phyloP scores from a whole-genome alignment of 92 coral and sea anemone species.

The Actinostola sp. region DNA sequence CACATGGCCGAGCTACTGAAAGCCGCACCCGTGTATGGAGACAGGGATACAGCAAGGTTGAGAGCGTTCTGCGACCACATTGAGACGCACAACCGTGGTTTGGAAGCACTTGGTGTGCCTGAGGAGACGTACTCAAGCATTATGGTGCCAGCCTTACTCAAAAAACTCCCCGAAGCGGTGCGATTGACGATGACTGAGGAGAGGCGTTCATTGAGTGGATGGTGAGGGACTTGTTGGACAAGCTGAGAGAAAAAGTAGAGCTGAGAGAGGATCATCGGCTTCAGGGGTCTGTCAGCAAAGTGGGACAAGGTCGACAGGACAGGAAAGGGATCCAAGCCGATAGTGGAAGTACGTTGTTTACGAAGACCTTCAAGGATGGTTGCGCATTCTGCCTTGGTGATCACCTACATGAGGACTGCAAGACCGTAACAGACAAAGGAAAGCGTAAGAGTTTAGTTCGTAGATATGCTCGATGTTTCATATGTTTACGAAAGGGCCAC shows the following conservation, averaged over 20 bases:
- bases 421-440: constrained; percentile 6
- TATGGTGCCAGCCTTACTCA: constrained; percentile 49
- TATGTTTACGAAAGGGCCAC: constrained; percentile 54
- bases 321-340: not conserved
- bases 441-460: not conserved
- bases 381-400: constrained; percentile 51
- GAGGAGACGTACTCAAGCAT: constrained; percentile 35
- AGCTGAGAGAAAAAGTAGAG: constrained; percentile 47
- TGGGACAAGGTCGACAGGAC: not conserved
- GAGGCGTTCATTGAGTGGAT: constrained; percentile 43
- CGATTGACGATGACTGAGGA: constrained; percentile 53
- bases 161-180: constrained; percentile 48
- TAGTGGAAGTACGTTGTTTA: not conserved
- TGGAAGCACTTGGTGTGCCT: constrained; percentile 43
- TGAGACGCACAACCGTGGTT: constrained; percentile 42
- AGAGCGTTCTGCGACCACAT: constrained; percentile 24
- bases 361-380: constrained; percentile 2
- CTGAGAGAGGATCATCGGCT: constrained; percentile 49
- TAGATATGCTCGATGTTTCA: constrained; percentile 26
- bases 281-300: not conserved
- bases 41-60: constrained; percentile 43
- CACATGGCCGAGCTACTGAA: constrained; percentile 49
- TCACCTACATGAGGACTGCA: constrained; percentile 42
- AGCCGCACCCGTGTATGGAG: constrained; percentile 29
- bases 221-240: constrained; percentile 35